Percentiles rank a stretch among this genome's conserved stretches.
Evolutionary conservation across 2,888 invertebrate species (phyloP).

Genomic region (Drosophila subquinaria): DNA sequence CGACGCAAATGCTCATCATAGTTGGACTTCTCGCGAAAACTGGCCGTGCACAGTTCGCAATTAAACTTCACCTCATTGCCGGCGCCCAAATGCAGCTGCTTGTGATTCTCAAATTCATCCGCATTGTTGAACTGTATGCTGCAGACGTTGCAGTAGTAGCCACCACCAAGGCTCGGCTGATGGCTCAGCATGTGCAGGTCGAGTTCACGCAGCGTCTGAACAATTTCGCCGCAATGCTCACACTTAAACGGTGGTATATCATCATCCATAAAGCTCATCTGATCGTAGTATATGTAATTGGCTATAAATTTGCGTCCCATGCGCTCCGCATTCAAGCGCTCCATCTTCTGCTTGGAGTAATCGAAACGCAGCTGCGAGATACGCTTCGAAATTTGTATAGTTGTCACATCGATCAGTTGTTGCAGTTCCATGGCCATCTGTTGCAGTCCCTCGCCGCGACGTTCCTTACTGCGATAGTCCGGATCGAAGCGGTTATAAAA

Average conservation of each 20-base stretch:
- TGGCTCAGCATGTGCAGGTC: conserved; percentile 78
- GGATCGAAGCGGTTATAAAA: conserved; percentile 82
- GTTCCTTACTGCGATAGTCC: conserved; percentile 83
- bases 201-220: conserved; percentile 79
- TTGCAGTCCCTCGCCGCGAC: conserved; percentile 81
- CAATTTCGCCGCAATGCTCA: conserved; percentile 75
- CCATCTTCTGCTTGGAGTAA: conserved; percentile 82
- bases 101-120: conserved; percentile 77
- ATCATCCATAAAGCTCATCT: conserved; percentile 82
- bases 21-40: conserved; percentile 81
- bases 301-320: conserved; percentile 74
- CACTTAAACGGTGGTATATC: conserved; percentile 83
- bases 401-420: conserved; percentile 78
- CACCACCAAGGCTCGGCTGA: conserved; percentile 67
- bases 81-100: conserved; percentile 71
- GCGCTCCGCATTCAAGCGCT: conserved; percentile 78
- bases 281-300: conserved; percentile 81
- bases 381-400: conserved; percentile 83
- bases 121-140: conserved; percentile 72
- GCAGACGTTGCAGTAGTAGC: conserved; percentile 77
- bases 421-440: conserved; percentile 80
- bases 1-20: conserved; percentile 82
- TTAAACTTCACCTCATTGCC: conserved; percentile 78
- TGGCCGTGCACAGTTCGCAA: conserved; percentile 82
- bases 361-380: conserved; percentile 82